phyloP scores from a whole-genome alignment of 2,797 vertebrate genomes.

The Periophthalmus magnuspinnatus region DNA sequence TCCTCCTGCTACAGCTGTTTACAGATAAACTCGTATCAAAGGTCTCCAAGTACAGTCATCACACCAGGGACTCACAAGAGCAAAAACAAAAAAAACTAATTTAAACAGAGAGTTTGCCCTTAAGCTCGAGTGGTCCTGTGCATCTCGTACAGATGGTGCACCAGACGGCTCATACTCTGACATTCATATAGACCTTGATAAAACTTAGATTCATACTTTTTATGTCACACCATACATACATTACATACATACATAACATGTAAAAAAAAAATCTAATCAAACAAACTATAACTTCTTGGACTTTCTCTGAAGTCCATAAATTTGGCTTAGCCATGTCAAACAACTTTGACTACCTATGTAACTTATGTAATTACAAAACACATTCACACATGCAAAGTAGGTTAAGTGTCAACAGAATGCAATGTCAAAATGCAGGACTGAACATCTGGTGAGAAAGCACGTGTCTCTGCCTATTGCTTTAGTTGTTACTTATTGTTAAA shows the following conservation, averaged over 20 bases:
- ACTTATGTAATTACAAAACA: not conserved
- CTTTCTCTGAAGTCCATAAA: no score
- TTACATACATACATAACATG: not conserved
- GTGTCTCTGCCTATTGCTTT: not conserved
- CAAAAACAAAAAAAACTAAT: not conserved
- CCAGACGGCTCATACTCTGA: not conserved
- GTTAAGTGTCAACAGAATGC: not conserved
- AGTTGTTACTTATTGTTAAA: not conserved
- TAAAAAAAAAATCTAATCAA: no score
- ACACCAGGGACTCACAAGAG: not conserved
- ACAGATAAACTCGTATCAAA: conserved; percentile 1
- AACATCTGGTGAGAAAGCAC: not conserved
- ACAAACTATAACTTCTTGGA: not conserved
- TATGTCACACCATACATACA: no score
- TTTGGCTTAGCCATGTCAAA: no score
- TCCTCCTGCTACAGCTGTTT: not conserved
- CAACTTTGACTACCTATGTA: not conserved
- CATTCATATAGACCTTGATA: not conserved
- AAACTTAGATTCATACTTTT: no score
- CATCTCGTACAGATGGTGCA: not conserved
- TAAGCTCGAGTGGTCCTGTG: not conserved
- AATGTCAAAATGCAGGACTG: not conserved
- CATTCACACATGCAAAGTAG: not conserved
- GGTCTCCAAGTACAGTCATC: not conserved
- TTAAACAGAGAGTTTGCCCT: not conserved